phyloP scores from a whole-genome alignment of 2,888 invertebrate genomes.

The Eupithecia inturbata region DNA sequence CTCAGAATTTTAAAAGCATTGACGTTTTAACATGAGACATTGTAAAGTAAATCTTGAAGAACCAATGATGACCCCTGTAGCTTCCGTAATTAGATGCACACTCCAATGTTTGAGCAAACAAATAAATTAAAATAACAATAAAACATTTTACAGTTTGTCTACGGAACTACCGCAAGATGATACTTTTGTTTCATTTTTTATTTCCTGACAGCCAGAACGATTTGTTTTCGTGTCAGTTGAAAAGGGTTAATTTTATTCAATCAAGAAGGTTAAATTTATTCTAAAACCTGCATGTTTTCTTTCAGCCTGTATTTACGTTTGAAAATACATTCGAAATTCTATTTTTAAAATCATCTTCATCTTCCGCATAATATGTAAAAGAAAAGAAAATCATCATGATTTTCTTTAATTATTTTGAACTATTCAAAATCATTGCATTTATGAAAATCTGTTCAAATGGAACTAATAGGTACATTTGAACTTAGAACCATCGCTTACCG shows the following conservation, averaged over 20 bases:
- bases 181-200: conserved; percentile 45
- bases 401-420: neutral
- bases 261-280: conserved; percentile 9
- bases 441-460: neutral
- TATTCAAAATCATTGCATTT: neutral
- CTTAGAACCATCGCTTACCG: conserved; percentile 11
- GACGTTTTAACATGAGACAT: neutral
- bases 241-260: conserved; percentile 42
- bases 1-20: neutral
- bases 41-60: conserved; percentile 4
- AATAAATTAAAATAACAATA: conserved; percentile 75
- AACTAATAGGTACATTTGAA: conserved; percentile 3
- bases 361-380: neutral
- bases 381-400: neutral
- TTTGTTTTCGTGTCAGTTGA: conserved; percentile 52
- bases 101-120: conserved; percentile 63
- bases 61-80: conserved; percentile 46
- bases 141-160: conserved; percentile 64
- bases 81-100: conserved; percentile 67
- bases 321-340: neutral
- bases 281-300: neutral
- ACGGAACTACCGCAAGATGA: conserved; percentile 48
- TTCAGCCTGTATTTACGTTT: neutral
- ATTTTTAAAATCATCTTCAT: neutral
- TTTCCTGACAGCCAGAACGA: conserved; percentile 47